phyloP scores from a whole-genome alignment of 2,797 vertebrate species.

The Pantherophis vulpinus region DNA sequence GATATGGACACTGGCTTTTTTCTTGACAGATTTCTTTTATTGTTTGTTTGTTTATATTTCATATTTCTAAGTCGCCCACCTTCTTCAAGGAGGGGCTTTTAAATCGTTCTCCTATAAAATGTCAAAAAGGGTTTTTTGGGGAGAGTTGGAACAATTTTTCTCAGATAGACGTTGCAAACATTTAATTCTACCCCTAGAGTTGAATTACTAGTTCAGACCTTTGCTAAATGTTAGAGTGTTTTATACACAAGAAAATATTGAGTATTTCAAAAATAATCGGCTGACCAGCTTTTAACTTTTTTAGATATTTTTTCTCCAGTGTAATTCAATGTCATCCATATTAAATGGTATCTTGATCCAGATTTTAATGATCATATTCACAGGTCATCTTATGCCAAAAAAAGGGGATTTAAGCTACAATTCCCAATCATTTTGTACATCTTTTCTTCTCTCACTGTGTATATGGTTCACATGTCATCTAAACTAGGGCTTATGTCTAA shows the following conservation, averaged over 20 bases:
- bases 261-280: not conserved
- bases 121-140: not conserved
- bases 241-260: not conserved
- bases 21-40: not conserved
- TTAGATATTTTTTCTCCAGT: not conserved
- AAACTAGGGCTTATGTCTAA: not conserved
- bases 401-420: not conserved
- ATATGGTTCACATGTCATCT: not conserved
- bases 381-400: not conserved
- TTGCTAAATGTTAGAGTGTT: not conserved
- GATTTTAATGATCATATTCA: not conserved
- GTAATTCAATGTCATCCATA: not conserved
- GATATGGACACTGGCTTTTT: too few relatives aligned
- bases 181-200: not conserved
- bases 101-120: not conserved
- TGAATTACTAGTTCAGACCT: not conserved
- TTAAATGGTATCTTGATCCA: not conserved
- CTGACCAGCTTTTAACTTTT: not conserved
- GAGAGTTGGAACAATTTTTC: not conserved
- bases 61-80: not conserved
- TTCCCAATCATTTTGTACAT: not conserved
- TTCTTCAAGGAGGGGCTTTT: not conserved
- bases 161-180: not conserved
- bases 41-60: not conserved
- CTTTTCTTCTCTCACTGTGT: not conserved